These are phyloP conservation scores for Stigmatopora nigra DNA, from an alignment of 2,113 vertebrate species.

Conservation along the genomic window DNA sequence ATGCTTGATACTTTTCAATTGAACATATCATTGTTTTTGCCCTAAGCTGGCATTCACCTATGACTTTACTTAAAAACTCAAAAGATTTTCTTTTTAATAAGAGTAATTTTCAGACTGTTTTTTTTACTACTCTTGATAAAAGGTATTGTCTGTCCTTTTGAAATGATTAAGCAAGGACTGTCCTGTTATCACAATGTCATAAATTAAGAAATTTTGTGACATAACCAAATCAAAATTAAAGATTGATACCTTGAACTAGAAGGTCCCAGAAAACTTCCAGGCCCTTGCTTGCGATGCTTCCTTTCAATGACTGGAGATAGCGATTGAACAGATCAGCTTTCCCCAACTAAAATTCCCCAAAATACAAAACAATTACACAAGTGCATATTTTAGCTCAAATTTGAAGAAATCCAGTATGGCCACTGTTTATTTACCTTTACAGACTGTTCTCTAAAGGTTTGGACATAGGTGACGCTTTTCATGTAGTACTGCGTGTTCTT, in stretches of 20 bases:
- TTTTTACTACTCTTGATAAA: no score
- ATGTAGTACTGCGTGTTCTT: slow-evolving; percentile 80
- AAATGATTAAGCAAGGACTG: not conserved
- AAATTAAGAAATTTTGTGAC: not conserved
- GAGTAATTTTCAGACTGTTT: no score
- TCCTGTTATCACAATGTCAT: slow-evolving; percentile 6
- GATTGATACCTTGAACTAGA: slow-evolving; percentile 77
- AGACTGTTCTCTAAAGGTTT: slow-evolving; percentile 83
- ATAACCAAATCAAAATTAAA: slow-evolving; percentile 4
- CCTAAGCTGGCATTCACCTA: no score
- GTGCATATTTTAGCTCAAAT: slow-evolving; percentile 11
- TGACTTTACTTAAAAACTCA: no score
- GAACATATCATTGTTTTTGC: no score
- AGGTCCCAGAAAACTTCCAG: slow-evolving; percentile 91
- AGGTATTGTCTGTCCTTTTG: no score
- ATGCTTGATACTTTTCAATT: no score
- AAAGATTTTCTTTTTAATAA: no score
- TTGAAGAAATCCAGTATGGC: slow-evolving; percentile 7
- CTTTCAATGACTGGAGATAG: slow-evolving; percentile 81
- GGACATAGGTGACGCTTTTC: slow-evolving; percentile 85
- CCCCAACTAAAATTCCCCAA: slow-evolving; percentile 49
- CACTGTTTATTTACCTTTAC: slow-evolving; percentile 74
- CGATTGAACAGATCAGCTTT: slow-evolving; percentile 80
- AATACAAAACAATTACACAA: slow-evolving; percentile 23
- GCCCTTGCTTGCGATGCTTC: slow-evolving; percentile 72